These are phyloP conservation scores for Ceratina japonica DNA, from an alignment of 1,140 invertebrate species.

Conservation along the genomic window DNA sequence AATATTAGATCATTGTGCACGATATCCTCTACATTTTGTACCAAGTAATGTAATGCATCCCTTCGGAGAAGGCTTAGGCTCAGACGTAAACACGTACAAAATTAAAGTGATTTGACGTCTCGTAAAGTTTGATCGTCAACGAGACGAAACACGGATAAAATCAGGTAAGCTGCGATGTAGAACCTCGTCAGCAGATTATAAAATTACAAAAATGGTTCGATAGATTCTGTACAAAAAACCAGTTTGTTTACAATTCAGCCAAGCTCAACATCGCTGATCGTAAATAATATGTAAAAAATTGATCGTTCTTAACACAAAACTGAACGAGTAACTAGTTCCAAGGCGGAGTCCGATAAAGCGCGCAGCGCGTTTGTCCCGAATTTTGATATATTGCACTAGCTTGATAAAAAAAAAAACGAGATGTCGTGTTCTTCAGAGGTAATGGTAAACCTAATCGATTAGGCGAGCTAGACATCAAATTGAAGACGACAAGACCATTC, in stretches of 20 bases:
- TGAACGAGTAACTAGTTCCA: background rate
- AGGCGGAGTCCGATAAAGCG: too few relatives aligned
- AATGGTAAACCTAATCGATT: background rate
- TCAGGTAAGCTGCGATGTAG: background rate
- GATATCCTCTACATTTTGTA: slow-evolving; percentile 27
- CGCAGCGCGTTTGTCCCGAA: too few relatives aligned
- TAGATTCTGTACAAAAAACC: background rate
- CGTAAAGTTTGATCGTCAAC: too few relatives aligned
- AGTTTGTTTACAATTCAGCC: background rate
- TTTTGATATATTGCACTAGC: slow-evolving; percentile 47
- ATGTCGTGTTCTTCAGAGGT: slow-evolving; percentile 5
- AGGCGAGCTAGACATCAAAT: background rate
- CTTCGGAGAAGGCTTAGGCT: too few relatives aligned
- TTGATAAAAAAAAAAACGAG: slow-evolving; percentile 17
- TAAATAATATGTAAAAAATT: background rate
- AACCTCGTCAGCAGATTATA: background rate
- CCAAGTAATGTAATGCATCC: background rate
- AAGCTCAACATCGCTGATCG: background rate
- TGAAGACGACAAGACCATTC: slow-evolving; percentile 1
- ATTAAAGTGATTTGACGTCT: too few relatives aligned
- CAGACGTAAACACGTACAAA: too few relatives aligned
- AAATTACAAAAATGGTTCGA: background rate
- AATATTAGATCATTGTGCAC: background rate
- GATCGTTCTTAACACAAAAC: background rate
- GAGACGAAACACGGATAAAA: background rate